Evolutionary conservation across 1,140 invertebrate species (phyloP), one percentile per base, ranked within the genome.

Genomic region (Bombus turneri): DNA sequence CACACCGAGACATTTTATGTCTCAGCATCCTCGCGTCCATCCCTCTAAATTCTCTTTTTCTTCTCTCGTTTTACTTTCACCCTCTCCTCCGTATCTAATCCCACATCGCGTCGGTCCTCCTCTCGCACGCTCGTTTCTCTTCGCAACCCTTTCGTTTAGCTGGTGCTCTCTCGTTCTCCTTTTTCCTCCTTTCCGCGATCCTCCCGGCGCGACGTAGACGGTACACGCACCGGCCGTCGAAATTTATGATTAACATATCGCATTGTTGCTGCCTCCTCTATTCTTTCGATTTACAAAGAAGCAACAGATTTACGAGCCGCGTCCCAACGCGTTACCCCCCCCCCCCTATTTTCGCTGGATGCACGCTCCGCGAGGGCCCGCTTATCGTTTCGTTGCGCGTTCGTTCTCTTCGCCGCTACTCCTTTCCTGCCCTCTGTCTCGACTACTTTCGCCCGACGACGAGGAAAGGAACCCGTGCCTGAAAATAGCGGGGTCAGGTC

Each of bases 211-310:
- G 53, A 53, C 47, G 47, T 22, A 53, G 62, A 59, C 57, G 59
- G 37, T 43, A 64, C 75, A 75, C 53, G 75, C 72, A 86, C 53
- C 47, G 71, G 57, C 31, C 85, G 62, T 64, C 86, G 76, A 85
- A 88, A 88, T 87, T 86, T 87, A 86, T 75, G 74, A 88, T 88
- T 87, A 80, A 85, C 86, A 82, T 57, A 68, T 79, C 68, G 84
- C 68, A 86, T 88, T 86, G 84, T 88, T 78, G 74, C 41, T 73
- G 75, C 62, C 74, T 28, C 74, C 66, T 68, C 77, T 71, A 86
- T 78, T 82, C 79, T 59, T 73, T 59, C 84, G 74, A 88, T 82
- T 68, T 86, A 86, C 79, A 86, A 88, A 86, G 84, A 75, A 75
- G 34, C 10, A n/a, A 68, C 78, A 81, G 81, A 88, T 79, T 88